phyloP scores from a whole-genome alignment of 2,113 vertebrate species.

The Nyctibius bracteatus region DNA sequence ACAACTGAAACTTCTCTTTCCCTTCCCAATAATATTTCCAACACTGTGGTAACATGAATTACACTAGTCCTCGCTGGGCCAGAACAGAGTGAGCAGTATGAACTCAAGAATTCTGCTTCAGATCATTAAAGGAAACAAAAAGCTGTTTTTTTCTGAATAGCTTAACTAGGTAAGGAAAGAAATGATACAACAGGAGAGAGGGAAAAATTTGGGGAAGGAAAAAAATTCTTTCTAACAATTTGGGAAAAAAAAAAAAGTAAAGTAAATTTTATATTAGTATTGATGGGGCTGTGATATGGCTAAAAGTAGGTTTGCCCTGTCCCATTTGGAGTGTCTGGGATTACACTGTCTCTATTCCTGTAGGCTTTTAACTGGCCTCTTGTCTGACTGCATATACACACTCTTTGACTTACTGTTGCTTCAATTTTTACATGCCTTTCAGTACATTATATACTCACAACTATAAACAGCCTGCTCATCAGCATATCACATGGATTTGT shows the following conservation, averaged over 20 bases:
- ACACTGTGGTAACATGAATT: neutral
- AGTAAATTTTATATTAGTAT: neutral
- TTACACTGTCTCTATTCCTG: neutral
- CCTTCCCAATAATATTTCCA: slow-evolving; percentile 24
- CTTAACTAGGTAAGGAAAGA: neutral
- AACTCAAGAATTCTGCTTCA: neutral
- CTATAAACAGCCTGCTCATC: neutral
- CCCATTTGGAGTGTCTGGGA: neutral
- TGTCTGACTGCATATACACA: neutral
- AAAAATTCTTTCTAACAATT: neutral
- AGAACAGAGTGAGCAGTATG: neutral
- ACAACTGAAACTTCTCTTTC: neutral
- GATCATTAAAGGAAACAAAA: neutral
- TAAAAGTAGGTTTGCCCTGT: neutral
- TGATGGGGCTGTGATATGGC: neutral
- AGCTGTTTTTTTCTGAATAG: neutral
- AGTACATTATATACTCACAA: neutral
- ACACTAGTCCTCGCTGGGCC: neutral
- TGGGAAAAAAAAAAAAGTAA: neutral
- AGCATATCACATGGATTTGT: neutral
- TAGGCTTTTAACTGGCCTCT: neutral
- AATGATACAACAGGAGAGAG: neutral
- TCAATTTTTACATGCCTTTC: neutral
- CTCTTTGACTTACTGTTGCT: neutral
- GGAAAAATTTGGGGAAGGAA: neutral